phyloP scores from a whole-genome alignment of 2,888 invertebrate species.

The Torymus auratus region DNA sequence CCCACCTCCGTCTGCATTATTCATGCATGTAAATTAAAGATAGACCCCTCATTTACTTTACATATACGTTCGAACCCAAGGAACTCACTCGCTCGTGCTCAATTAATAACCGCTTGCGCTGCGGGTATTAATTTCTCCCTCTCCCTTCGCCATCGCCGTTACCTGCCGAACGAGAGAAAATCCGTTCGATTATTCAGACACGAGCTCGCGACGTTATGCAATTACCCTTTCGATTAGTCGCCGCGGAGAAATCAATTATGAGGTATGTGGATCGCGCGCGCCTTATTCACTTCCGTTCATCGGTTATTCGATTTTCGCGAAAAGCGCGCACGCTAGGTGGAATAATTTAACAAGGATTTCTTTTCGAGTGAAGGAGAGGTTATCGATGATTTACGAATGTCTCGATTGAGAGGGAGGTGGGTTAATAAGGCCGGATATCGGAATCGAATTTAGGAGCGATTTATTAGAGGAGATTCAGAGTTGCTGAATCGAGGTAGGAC shows the following conservation, averaged over 20 bases:
- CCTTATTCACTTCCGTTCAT: slow-evolving; percentile 29
- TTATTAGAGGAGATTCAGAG: neutral
- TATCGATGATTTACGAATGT: too few relatives aligned
- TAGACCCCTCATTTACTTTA: slow-evolving; percentile 51
- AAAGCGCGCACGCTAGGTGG: too few relatives aligned
- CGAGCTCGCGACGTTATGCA: slow-evolving; percentile 11
- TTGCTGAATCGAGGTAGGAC: too few relatives aligned
- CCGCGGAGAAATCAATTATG: slow-evolving; percentile 53
- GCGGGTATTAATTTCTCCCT: slow-evolving; percentile 51
- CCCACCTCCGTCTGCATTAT: slow-evolving; percentile 1
- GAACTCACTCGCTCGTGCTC: slow-evolving; percentile 9
- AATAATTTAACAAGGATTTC: too few relatives aligned
- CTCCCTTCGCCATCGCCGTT: slow-evolving; percentile 14
- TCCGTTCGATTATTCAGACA: slow-evolving; percentile 54
- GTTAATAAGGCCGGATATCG: slow-evolving; percentile 27
- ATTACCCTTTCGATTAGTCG: slow-evolving; percentile 56
- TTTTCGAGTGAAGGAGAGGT: too few relatives aligned
- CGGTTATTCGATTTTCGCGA: slow-evolving; percentile 23
- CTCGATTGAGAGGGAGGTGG: too few relatives aligned
- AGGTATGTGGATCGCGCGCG: neutral
- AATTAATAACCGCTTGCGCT: slow-evolving; percentile 46
- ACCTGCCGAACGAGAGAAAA: slow-evolving; percentile 39
- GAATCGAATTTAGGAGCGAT: neutral
- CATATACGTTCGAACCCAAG: slow-evolving; percentile 17
- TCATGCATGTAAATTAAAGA: slow-evolving; percentile 49